A percentile compares a stretch with the other conserved stretches of the same genome.
Evolutionary conservation across 2,797 vertebrate species (phyloP).

Genomic region (Tragelaphus oryx): DNA sequence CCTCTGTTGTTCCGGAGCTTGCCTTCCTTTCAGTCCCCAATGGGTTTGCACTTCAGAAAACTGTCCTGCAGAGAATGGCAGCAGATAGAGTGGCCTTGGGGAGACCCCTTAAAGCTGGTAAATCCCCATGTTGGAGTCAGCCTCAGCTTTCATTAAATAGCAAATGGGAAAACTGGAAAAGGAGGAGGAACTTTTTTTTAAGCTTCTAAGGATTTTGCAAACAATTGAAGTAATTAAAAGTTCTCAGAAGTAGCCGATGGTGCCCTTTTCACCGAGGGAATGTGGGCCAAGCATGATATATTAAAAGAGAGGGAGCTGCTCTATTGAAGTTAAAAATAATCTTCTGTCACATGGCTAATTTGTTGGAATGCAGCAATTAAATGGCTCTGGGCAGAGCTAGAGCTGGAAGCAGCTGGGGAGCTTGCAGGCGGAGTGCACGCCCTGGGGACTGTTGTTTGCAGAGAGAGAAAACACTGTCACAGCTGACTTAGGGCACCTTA

Average conservation of each 20-base stretch:
- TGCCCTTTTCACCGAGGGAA: conserved; percentile 52
- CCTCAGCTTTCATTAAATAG: not conserved
- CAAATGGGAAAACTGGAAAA: conserved; percentile 56
- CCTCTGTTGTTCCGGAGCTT: not conserved
- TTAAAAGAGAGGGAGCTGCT: conserved; percentile 58
- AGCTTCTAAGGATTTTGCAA: conserved; percentile 70
- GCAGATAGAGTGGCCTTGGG: not conserved
- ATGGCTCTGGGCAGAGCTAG: conserved; percentile 59
- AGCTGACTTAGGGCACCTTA: conserved; percentile 30
- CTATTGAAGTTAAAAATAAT: conserved; percentile 62
- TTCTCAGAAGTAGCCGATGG: conserved; percentile 45
- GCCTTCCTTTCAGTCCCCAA: not conserved
- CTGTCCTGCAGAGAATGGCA: not conserved
- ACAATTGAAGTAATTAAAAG: conserved; percentile 71
- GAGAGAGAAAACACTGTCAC: not conserved
- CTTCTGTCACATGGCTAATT: conserved; percentile 58
- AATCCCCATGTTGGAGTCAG: not conserved
- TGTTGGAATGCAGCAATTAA: conserved; percentile 47
- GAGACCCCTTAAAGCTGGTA: not conserved
- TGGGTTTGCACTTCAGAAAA: not conserved
- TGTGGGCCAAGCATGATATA: conserved; percentile 60
- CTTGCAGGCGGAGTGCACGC: not conserved
- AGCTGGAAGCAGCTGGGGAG: conserved; percentile 69
- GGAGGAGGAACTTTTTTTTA: conserved; percentile 8
- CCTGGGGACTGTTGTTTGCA: conserved; percentile 52